phyloP scores from a whole-genome alignment of 2,797 vertebrate species.

The Lutjanus argentimaculatus region DNA sequence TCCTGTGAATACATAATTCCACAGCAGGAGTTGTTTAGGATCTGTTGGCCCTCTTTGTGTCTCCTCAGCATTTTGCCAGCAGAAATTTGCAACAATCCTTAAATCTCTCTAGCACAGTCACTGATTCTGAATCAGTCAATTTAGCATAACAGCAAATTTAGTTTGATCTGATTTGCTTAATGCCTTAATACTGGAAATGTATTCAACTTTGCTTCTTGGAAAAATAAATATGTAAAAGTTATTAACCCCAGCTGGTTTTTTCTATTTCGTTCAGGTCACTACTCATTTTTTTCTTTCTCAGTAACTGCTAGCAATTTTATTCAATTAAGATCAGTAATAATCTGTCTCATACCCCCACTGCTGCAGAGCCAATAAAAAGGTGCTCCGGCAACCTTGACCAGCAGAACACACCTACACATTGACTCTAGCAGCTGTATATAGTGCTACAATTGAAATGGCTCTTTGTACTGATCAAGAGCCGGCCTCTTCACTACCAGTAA shows the following conservation, averaged over 20 bases:
- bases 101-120: constrained; percentile 44
- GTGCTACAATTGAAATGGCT: constrained; percentile 36
- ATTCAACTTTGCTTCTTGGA: constrained; percentile 25
- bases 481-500: constrained; percentile 54
- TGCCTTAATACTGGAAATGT: constrained; percentile 33
- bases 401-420: background rate
- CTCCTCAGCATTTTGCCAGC: constrained; percentile 58
- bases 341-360: background rate
- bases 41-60: constrained; percentile 44
- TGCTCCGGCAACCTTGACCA: constrained; percentile 7
- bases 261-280: constrained; percentile 11
- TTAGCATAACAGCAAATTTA: constrained; percentile 11
- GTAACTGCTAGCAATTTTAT: background rate
- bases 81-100: constrained; percentile 48
- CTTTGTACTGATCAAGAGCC: constrained; percentile 68
- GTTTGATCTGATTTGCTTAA: constrained; percentile 28
- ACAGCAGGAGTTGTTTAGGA: constrained; percentile 53
- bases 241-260: constrained; percentile 25
- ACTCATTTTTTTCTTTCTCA: constrained; percentile 4
- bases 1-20: constrained; percentile 69
- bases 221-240: constrained; percentile 1
- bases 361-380: background rate
- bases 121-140: constrained; percentile 34
- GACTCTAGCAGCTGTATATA: constrained; percentile 8
- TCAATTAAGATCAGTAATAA: background rate